Evolutionary conservation across 2,888 invertebrate species (phyloP).

Genomic region (Vandiemenella viatica): DNA sequence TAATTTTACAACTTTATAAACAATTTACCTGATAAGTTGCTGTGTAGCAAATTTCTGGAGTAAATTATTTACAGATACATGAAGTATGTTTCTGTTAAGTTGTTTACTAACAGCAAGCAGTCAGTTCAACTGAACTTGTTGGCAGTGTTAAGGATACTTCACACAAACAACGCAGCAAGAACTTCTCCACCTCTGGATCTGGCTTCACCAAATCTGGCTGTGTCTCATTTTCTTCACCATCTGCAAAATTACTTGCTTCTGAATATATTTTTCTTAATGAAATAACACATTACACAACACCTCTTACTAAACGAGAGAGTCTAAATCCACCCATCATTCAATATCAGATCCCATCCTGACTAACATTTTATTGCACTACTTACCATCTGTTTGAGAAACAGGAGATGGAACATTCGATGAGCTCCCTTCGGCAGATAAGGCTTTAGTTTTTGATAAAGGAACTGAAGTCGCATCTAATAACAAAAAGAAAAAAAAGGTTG

Average conservation of each 20-base stretch:
- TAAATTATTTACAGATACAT: slow-evolving; percentile 51
- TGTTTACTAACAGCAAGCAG: slow-evolving; percentile 38
- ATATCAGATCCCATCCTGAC: too few relatives aligned
- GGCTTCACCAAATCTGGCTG: slow-evolving; percentile 21
- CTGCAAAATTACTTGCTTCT: too few relatives aligned
- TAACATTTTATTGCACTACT: too few relatives aligned
- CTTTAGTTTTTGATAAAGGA: slow-evolving; percentile 14
- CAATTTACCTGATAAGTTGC: slow-evolving; percentile 47
- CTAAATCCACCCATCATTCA: too few relatives aligned
- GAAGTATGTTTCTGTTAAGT: slow-evolving; percentile 35
- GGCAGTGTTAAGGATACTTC: slow-evolving; percentile 55
- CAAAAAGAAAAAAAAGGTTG: not conserved
- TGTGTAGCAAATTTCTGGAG: slow-evolving; percentile 66
- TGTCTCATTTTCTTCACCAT: slow-evolving; percentile 15
- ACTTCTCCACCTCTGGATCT: slow-evolving; percentile 46
- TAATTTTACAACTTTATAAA: too few relatives aligned
- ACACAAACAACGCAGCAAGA: slow-evolving; percentile 48
- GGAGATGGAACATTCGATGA: slow-evolving; percentile 16
- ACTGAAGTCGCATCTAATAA: slow-evolving; percentile 13
- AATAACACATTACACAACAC: too few relatives aligned
- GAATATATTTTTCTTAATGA: too few relatives aligned
- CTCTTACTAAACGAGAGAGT: too few relatives aligned
- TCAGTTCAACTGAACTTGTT: slow-evolving; percentile 49
- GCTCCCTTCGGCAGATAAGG: slow-evolving; percentile 14
- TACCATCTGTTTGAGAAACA: slow-evolving; percentile 13